Percentiles rank a stretch among this genome's conserved stretches.
phyloP scores from a whole-genome alignment of 2,888 invertebrate species.

The Lepetodrilus schrolli region DNA sequence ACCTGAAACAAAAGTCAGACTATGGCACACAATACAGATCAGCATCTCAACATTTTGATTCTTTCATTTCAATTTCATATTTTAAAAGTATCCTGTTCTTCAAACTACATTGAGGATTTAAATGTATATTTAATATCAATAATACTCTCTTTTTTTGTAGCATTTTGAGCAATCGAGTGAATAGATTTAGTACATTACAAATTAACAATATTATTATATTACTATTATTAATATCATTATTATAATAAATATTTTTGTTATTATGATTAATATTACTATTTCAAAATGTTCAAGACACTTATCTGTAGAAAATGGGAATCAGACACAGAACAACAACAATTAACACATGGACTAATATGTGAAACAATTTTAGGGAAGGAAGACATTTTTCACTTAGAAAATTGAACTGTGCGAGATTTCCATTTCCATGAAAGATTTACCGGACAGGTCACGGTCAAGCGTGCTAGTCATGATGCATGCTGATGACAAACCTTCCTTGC shows the following conservation, averaged over 20 bases:
- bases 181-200: too few species aligned
- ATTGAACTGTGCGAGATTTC: background rate
- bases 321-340: background rate
- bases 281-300: too few species aligned
- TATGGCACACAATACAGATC: background rate
- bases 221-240: too few species aligned
- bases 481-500: constrained; percentile 41
- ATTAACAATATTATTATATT: too few species aligned
- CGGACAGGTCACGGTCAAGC: background rate
- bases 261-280: too few species aligned
- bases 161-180: background rate
- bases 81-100: too few species aligned
- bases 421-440: background rate
- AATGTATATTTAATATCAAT: background rate
- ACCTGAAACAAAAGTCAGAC: background rate
- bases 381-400: background rate
- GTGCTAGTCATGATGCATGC: constrained; percentile 18
- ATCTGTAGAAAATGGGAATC: too few species aligned
- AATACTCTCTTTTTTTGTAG: background rate
- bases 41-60: background rate
- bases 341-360: background rate
- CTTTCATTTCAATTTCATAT: background rate
- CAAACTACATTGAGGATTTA: too few species aligned
- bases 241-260: too few species aligned
- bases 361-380: background rate